Base-by-base conservation (phyloP, 2,797 vertebrate species). In the Myotis myotis region DNA sequence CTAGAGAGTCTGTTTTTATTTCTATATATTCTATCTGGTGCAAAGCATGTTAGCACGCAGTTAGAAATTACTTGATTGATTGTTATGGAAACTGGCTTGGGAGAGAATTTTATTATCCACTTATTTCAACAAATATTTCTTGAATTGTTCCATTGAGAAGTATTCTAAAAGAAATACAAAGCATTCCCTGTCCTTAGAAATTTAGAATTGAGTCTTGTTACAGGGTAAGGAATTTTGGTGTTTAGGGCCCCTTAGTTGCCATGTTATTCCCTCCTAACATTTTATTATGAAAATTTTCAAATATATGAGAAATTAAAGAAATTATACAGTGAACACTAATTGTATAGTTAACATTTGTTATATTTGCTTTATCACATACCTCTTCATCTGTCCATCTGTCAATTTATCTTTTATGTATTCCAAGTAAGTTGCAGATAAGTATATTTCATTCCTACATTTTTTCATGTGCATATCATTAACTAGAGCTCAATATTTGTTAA, bases 211-310 rank as follows among this genome's bases (percentile, higher is more conserved):
- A 82, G 53, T 91, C 70, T 93, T 83, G 11, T 83, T 87, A 30
- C n/a, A 93, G 66, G 30, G 5, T 91, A 91, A 93, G 33, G 33
- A 88, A 76, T 57, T 88, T 76, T 2, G 49, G 16, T 7, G 23
- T 38, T 96, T 92, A 83, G 6, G 9, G 2, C 7, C 30, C 8
- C 6, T 83, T 88, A 36, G 13, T 89, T 71, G 4, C 81, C 83
- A 64, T 64, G 84, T 80, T 60, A 64, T 38, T 3, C 12, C 22
- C 15, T 72, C 36, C 25, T 30, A 89, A 60, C 33, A 85, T 78
- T 96, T 94, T 60, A 79, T 92, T 89, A 28, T 64, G n/a, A 83
- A 95, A 79, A 57, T 17, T 91, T 89, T 95, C 49, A 96, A 83
- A 80, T 70, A 44, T 75, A 30, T 82, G 33, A 71, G 64, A 76